These are phyloP conservation scores for Pygoscelis antarcticus DNA, from an alignment of 2,113 vertebrate genomes.

Conservation along the genomic window DNA sequence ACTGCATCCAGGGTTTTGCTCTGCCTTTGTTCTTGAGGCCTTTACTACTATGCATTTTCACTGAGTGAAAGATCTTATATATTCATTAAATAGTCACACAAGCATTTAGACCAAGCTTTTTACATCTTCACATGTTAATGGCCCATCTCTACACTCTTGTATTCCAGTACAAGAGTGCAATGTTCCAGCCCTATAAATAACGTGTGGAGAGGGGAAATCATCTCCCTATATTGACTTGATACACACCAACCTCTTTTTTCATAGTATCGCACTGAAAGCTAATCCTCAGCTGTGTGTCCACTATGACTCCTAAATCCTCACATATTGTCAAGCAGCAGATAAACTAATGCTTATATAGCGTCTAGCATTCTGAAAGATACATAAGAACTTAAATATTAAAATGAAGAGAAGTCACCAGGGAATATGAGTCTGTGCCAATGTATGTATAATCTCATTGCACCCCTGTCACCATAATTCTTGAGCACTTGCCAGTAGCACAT, in stretches of 20 bases:
- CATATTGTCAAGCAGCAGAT: background rate
- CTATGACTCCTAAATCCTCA: background rate
- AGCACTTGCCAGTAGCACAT: background rate
- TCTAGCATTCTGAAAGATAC: background rate
- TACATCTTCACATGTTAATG: background rate
- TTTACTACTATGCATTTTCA: background rate
- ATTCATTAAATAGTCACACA: background rate
- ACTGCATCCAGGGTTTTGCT: background rate
- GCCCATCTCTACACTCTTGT: background rate
- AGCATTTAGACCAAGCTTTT: background rate
- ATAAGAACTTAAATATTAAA: background rate
- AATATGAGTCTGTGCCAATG: background rate
- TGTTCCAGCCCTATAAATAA: background rate
- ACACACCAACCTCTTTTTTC: background rate
- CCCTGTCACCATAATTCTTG: background rate
- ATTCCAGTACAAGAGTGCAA: background rate
- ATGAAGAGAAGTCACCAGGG: background rate
- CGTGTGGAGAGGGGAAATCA: background rate
- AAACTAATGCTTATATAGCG: background rate
- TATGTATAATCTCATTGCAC: background rate
- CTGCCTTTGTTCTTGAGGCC: background rate
- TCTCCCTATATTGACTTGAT: background rate
- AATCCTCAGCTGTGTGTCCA: background rate
- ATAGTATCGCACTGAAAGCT: background rate
- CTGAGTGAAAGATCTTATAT: background rate